Conservation (phyloP, 2,113 vertebrate genomes). For the Pangasianodon hypophthalmus region DNA sequence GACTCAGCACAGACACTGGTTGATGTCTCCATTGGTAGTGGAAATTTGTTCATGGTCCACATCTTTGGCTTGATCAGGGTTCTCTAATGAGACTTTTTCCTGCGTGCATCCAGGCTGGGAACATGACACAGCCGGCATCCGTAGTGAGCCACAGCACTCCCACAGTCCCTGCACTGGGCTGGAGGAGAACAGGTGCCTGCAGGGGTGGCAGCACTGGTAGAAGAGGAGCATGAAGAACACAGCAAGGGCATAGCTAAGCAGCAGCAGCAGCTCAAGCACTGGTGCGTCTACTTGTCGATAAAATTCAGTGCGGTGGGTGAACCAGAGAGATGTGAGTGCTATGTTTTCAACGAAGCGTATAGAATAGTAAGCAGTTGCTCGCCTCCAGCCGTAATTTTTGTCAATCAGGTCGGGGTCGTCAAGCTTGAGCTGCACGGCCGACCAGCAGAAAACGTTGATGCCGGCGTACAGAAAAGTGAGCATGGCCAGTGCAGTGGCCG, state of each 20-base stretch:
- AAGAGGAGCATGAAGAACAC: constrained; percentile 95
- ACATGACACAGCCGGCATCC: constrained; percentile 64
- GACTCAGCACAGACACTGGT: constrained; percentile 68
- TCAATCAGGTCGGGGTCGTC: constrained; percentile 90
- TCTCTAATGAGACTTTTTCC: constrained; percentile 66
- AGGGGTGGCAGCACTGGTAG: constrained; percentile 95
- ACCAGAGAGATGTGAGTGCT: constrained; percentile 89
- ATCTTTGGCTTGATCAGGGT: constrained; percentile 55
- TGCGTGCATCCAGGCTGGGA: constrained; percentile 42
- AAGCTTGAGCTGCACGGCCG: constrained; percentile 90
- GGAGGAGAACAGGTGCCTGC: constrained; percentile 90
- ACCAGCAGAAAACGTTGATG: constrained; percentile 99
- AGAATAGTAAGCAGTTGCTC: constrained; percentile 85
- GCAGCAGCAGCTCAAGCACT: constrained; percentile 83
- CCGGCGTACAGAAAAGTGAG: constrained; percentile 94
- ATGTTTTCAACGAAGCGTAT: constrained; percentile 90
- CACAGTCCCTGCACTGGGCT: constrained; percentile 80
- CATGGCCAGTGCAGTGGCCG: constrained; percentile 87
- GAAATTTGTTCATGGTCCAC: constrained; percentile 59
- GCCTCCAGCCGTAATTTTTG: constrained; percentile 92
- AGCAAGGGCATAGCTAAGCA: constrained; percentile 82
- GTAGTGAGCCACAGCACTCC: constrained; percentile 77
- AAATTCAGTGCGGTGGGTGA: constrained; percentile 84
- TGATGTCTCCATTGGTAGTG: constrained; percentile 66
- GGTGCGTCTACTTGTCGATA: constrained; percentile 85